Evolutionary conservation across 2,797 vertebrate genomes (phyloP).

Genomic region (Pachyuromys duprasi): DNA sequence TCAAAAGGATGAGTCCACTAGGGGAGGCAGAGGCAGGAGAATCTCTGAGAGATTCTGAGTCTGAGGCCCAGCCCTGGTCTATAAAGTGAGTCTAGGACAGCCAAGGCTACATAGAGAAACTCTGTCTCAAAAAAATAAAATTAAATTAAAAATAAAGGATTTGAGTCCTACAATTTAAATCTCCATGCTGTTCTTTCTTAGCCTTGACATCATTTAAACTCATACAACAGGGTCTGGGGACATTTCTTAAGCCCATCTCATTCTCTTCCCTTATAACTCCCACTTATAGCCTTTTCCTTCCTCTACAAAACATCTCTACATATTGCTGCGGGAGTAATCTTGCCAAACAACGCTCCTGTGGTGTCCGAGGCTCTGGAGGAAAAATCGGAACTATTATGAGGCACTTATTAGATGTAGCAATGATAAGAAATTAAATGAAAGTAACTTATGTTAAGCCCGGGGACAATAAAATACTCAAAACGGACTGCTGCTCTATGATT

Average conservation of each 20-base stretch:
- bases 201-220: not conserved
- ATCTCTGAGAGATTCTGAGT: no score
- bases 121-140: no score
- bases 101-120: no score
- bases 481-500: not conserved
- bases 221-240: not conserved
- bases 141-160: not conserved
- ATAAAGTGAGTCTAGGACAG: no score
- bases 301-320: conserved; percentile 11
- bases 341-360: not conserved
- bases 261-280: not conserved
- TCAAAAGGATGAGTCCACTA: no score
- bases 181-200: not conserved
- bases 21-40: no score
- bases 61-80: no score
- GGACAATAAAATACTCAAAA: not conserved
- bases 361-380: not conserved
- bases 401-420: not conserved
- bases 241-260: not conserved
- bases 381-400: not conserved
- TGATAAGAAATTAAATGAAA: conserved; percentile 13
- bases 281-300: not conserved
- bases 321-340: not conserved
- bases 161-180: not conserved
- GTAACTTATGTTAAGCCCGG: not conserved